Evolutionary conservation across 1,140 invertebrate species (phyloP), one percentile per base, ranked within the genome.

Genomic region (Zaprionus tsacasi): DNA sequence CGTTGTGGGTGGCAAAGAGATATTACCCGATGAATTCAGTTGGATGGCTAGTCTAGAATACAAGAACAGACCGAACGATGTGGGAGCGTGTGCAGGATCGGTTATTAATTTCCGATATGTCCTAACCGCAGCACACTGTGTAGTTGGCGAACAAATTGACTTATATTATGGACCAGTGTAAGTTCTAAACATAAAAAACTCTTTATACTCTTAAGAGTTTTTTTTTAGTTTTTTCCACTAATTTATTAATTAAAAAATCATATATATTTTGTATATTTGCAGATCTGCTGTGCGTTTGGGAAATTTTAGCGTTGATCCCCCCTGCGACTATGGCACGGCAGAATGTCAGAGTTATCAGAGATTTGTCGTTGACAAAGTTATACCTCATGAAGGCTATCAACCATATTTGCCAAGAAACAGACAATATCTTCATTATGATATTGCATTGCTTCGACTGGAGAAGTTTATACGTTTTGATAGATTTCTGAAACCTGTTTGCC

Each of bases 81-180:
- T 17, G n/a, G 52, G 52, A 1, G 8, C 13, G 12, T 55, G 52
- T 55, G 52, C 25, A 6, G 52, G 52, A 27, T 55, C 52, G 12
- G 52, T 55, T 27, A 15, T 55, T 33, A 55, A 55, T 8, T 33
- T 25, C n/a, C 52, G 21, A 1, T 55, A 55, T 25, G 52, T 55
- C 7, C 21, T 55, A 1, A 55, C 52, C 6, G 52, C 52, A 11
- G 52, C 52, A n/a, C 52, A 55, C n/a, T 55, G 52, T 33, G 52
- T 55, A n/a, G n/a, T 30, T 33, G 52, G 52, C 21, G 7, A n/a
- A 33, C 21, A 3, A 10, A 27, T 33, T n/a, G 25, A 8, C 6
- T 1, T 12, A 1, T n/a, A 10, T 11, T n/a, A 10, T 21, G 27
- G 21, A 15, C 25, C 13, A 55, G 52, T 55, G 52, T 55, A 55